These are phyloP conservation scores for Grammomys surdaster DNA, from an alignment of 2,113 vertebrate species.

Conservation along the genomic window DNA sequence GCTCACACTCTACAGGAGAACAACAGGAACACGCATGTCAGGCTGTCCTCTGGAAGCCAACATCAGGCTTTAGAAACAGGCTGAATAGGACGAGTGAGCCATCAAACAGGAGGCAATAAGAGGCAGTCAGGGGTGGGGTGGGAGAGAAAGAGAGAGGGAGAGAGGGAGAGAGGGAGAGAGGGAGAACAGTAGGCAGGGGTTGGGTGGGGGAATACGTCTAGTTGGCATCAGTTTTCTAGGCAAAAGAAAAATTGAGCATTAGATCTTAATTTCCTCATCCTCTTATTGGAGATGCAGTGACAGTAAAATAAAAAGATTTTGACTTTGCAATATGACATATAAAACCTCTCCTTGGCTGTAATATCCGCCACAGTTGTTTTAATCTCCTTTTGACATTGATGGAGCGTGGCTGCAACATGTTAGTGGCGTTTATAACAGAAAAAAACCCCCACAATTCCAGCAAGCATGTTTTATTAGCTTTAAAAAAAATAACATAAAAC, in stretches of 20 bases:
- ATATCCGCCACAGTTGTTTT: conserved; percentile 15
- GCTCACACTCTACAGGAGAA: conserved; percentile 93
- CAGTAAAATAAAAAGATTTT: conserved; percentile 60
- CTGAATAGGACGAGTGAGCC: background rate
- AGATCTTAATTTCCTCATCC: conserved; percentile 56
- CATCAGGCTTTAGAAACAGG: background rate
- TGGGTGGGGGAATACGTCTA: background rate
- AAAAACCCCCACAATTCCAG: background rate
- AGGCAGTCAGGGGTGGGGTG: background rate
- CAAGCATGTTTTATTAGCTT: conserved; percentile 38
- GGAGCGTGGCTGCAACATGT: conserved; percentile 41
- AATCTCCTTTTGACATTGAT: conserved; percentile 32
- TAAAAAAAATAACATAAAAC: conserved; percentile 24
- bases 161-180: background rate
- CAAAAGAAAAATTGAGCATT: conserved; percentile 53
- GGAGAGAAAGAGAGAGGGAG: background rate
- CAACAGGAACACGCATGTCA: background rate
- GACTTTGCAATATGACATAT: conserved; percentile 52
- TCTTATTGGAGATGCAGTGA: conserved; percentile 43
- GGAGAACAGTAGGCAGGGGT: background rate
- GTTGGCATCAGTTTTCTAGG: conserved; percentile 24
- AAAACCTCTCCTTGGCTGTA: conserved; percentile 40
- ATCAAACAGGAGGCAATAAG: background rate
- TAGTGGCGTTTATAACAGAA: conserved; percentile 38
- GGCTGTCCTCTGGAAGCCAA: background rate